These are phyloP conservation scores for Cichladusa arquata DNA, from an alignment of 2,113 vertebrate genomes.

Conservation along the genomic window DNA sequence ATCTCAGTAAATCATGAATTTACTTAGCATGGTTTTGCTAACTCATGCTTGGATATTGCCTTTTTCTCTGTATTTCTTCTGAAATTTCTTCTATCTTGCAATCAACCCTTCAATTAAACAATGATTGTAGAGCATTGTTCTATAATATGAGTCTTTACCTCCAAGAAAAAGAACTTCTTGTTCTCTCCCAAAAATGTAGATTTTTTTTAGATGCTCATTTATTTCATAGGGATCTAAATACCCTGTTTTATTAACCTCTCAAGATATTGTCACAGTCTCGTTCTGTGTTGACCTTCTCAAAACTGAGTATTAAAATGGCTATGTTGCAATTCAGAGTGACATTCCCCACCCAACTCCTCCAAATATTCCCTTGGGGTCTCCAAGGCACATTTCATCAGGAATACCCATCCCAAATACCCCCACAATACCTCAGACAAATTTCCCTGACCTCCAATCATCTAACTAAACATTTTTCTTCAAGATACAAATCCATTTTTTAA, in stretches of 20 bases:
- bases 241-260: not conserved
- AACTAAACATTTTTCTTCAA: not conserved
- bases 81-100: not conserved
- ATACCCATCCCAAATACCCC: fast-evolving
- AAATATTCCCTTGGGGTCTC: not conserved
- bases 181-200: not conserved
- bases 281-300: not conserved
- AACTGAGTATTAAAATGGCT: not conserved
- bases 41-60: not conserved
- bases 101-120: not conserved
- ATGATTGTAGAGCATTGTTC: not conserved
- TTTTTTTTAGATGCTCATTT: not conserved
- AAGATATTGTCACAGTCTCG: not conserved
- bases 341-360: not conserved
- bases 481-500: not conserved
- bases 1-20: not conserved
- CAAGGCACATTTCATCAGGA: fast-evolving
- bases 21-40: not conserved
- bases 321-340: not conserved
- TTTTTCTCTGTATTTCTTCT: not conserved
- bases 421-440: not conserved
- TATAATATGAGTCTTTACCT: not conserved
- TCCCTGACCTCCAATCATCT: fast-evolving
- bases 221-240: not conserved
- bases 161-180: not conserved